Evolutionary conservation across 2,888 invertebrate species (phyloP), one percentile per base, ranked within the genome.

Genomic region (Coecobrya sp.): DNA sequence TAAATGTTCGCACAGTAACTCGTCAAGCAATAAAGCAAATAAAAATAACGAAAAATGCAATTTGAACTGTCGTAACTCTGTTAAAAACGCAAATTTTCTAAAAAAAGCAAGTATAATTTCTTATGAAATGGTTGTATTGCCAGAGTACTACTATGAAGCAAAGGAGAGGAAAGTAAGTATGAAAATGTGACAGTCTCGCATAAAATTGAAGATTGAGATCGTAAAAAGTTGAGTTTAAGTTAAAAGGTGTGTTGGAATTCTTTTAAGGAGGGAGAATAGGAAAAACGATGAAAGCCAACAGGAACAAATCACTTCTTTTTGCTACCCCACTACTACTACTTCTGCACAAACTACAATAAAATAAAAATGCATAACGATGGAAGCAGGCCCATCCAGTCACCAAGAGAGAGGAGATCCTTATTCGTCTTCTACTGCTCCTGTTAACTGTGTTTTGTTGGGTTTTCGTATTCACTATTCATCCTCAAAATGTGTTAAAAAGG

Each of bases 191-290:
- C 85, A 90, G 85, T 42, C 62, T 65, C 76, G 25, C 82, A 86
- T 90, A 92, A 90, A 92, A 42, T 90, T 90, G 73, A 90, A 87
- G 70, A 87, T 91, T 76, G 84, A 85, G 93, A 79, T 93, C 93
- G 88, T 91, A 93, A 93, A 91, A 73, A 73, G 73, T 73, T 42
- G 88, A 85, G 68, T 59, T 22, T 55, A 30, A 27, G 68, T 87
- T 93, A 93, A 90, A 93, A 93, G 93, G 93, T 93, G 93, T 87
- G 93, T 73, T 90, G 89, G 89, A 89, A 92, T 85, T 81, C 68
- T 90, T 45, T 19, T n/a, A 73, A 42, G 10, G 42, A 42, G n/a
- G 73, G 42, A 73, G 16, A 73, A n/a, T n/a, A 16, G 25, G 16
- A 91, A 76, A 59, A 84, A 82, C 73, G 55, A 73, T 45, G 16